Conservation (phyloP, 1,140 invertebrate species). For the Zaprionus davidi region DNA sequence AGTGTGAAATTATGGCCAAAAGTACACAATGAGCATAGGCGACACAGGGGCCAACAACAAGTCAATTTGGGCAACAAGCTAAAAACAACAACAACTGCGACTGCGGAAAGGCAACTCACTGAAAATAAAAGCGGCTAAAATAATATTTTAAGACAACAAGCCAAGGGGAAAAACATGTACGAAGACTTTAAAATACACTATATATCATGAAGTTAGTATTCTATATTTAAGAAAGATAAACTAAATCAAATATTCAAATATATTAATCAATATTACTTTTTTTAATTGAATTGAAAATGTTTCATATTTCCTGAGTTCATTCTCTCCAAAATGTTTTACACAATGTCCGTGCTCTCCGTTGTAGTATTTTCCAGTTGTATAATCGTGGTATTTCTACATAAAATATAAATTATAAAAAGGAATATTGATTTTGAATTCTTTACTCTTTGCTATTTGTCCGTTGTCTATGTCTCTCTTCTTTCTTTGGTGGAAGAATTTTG, state of each 20-base stretch:
- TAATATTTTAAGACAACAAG: constrained; percentile 19
- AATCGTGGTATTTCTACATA: neutral
- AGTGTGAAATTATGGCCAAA: constrained; percentile 72
- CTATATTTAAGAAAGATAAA: neutral
- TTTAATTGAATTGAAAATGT: neutral
- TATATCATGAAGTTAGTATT: too few relatives aligned
- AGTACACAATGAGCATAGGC: constrained; percentile 37
- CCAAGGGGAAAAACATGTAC: neutral
- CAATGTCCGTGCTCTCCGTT: neutral
- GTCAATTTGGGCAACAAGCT: constrained; percentile 26
- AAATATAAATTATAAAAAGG: too few relatives aligned
- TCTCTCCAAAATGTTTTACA: neutral
- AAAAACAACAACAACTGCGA: constrained; percentile 19
- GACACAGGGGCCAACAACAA: constrained; percentile 21
- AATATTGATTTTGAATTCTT: too few relatives aligned
- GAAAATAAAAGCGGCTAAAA: constrained; percentile 39
- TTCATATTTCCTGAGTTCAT: too few relatives aligned
- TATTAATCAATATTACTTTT: neutral
- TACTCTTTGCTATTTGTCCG: neutral
- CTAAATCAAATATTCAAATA: neutral
- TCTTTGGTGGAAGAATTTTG: neutral
- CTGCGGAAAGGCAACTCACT: constrained; percentile 29
- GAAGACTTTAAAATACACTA: neutral
- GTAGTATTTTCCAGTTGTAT: neutral
- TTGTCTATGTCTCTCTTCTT: neutral